These are phyloP conservation scores for Epistrophe eligans DNA, from an alignment of 2,888 invertebrate genomes.

Conservation along the genomic window DNA sequence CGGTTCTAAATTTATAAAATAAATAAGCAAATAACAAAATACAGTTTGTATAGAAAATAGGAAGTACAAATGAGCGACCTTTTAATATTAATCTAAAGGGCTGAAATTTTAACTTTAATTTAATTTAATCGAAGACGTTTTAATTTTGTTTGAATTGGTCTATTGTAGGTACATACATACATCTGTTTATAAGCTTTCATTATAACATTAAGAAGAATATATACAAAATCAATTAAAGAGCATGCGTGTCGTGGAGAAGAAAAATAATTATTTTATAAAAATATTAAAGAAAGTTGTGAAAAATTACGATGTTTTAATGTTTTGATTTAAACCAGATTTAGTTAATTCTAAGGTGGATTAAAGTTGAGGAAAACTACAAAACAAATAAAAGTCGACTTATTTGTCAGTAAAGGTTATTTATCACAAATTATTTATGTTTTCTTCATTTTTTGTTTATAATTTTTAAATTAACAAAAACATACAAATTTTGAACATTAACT, in stretches of 20 bases:
- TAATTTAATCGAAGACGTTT: too few relatives aligned
- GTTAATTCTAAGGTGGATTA: too few relatives aligned
- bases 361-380: too few relatives aligned
- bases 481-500: background rate
- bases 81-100: too few relatives aligned
- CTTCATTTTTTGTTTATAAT: background rate
- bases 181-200: background rate
- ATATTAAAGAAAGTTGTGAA: background rate
- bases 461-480: background rate
- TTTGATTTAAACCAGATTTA: background rate
- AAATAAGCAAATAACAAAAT: too few relatives aligned
- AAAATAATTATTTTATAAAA: background rate
- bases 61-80: too few relatives aligned
- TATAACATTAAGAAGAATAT: background rate
- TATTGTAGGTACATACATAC: background rate
- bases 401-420: background rate
- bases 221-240: background rate
- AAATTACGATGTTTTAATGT: background rate
- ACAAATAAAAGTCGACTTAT: background rate
- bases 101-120: too few relatives aligned
- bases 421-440: background rate
- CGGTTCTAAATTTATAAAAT: too few relatives aligned
- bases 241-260: background rate
- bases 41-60: too few relatives aligned
- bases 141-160: too few relatives aligned